These are phyloP conservation scores for Ammodytes dubius DNA, from an alignment of 2,113 vertebrate genomes.

Conservation along the genomic window DNA sequence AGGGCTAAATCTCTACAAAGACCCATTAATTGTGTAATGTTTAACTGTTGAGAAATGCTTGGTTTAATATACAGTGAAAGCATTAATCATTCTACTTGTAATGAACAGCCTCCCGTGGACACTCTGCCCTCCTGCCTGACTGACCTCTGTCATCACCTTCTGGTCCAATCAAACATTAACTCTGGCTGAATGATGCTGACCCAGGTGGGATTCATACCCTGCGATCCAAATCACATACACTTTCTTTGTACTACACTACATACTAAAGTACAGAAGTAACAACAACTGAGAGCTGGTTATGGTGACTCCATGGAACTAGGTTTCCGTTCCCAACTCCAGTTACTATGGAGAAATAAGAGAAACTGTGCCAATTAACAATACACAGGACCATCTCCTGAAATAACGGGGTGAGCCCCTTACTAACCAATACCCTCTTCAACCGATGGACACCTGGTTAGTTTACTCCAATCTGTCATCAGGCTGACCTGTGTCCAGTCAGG, in stretches of 20 bases:
- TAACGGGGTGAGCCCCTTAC: too few relatives aligned
- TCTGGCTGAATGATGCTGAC: constrained; percentile 34
- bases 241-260: too few relatives aligned
- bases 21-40: constrained; percentile 59
- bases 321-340: neutral
- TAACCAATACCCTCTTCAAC: neutral
- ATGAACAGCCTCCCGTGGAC: constrained; percentile 61
- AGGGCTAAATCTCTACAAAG: neutral
- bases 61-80: constrained; percentile 72
- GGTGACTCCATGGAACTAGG: neutral
- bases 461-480: constrained; percentile 59
- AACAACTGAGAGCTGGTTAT: neutral
- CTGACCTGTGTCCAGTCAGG: constrained; percentile 26
- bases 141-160: constrained; percentile 55
- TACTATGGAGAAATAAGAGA: neutral
- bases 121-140: constrained; percentile 22
- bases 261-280: too few relatives aligned
- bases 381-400: neutral
- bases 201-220: constrained; percentile 29
- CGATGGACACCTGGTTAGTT: constrained; percentile 46
- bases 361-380: neutral
- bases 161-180: constrained; percentile 73
- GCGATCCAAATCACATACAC: neutral
- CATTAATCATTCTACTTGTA: constrained; percentile 63
- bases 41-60: constrained; percentile 59